Evolutionary conservation across 2,888 invertebrate species (phyloP).

Genomic region (Drosophila anomelani): DNA sequence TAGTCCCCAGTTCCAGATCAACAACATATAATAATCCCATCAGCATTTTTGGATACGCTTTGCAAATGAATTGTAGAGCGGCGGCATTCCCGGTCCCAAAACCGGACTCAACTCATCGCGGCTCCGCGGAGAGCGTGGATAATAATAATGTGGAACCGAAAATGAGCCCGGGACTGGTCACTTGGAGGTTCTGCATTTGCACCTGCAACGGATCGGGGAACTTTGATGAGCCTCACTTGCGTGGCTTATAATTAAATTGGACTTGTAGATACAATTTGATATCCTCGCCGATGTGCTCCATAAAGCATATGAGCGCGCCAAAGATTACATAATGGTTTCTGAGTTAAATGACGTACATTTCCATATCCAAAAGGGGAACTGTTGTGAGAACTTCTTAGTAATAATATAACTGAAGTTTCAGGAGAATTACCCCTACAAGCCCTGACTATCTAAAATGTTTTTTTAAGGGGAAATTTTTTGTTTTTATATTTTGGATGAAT

Average conservation of each 20-base stretch:
- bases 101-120: slow-evolving; percentile 28
- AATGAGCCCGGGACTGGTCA: slow-evolving; percentile 62
- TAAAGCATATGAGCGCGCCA: slow-evolving; percentile 57
- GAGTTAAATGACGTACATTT: slow-evolving; percentile 34
- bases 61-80: slow-evolving; percentile 72
- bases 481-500: neutral
- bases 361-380: slow-evolving; percentile 24
- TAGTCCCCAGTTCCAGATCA: slow-evolving; percentile 58
- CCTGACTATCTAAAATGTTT: slow-evolving; percentile 13
- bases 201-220: slow-evolving; percentile 66
- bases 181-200: slow-evolving; percentile 68
- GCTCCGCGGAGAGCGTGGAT: slow-evolving; percentile 63
- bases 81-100: slow-evolving; percentile 44
- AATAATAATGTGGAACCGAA: slow-evolving; percentile 80
- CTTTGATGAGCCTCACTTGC: slow-evolving; percentile 70
- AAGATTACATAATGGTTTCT: slow-evolving; percentile 43
- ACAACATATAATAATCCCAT: slow-evolving; percentile 81
- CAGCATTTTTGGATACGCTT: slow-evolving; percentile 82
- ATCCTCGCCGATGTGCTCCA: slow-evolving; percentile 67
- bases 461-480: neutral
- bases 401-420: slow-evolving; percentile 16
- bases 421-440: slow-evolving; percentile 12
- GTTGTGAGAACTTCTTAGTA: slow-evolving; percentile 25
- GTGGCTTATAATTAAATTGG: slow-evolving; percentile 76
- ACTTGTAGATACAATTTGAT: slow-evolving; percentile 75